Conservation (phyloP, 2,888 invertebrate genomes). For the Heliconius sara region DNA sequence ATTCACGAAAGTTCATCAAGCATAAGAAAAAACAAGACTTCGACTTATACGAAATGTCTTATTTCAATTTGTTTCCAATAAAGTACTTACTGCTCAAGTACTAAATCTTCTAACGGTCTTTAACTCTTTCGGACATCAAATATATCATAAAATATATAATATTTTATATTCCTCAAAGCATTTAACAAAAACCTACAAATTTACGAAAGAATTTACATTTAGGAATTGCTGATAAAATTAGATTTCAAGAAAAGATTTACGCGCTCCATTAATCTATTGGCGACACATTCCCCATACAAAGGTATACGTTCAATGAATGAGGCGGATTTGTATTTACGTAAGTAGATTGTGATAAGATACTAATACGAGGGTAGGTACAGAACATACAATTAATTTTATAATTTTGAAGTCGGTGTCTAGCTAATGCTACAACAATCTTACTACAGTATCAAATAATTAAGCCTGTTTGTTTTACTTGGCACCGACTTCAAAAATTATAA, state of each 20-base stretch:
- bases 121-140: too few relatives aligned
- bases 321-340: background rate
- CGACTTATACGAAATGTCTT: background rate
- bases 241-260: constrained; percentile 15
- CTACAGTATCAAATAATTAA: too few relatives aligned
- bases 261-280: constrained; percentile 12
- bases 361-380: background rate
- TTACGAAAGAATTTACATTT: background rate
- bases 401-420: too few relatives aligned
- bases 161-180: background rate
- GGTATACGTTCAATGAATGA: background rate
- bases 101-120: too few relatives aligned
- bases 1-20: background rate
- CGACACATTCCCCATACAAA: constrained; percentile 12
- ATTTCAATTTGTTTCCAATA: background rate
- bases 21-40: background rate
- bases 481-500: too few relatives aligned
- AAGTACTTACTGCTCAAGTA: too few relatives aligned
- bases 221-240: constrained; percentile 8
- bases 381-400: background rate
- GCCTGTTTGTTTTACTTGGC: too few relatives aligned
- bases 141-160: too few relatives aligned
- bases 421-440: too few relatives aligned
- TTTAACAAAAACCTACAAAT: background rate
- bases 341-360: background rate